Evolutionary conservation across 2,888 invertebrate genomes (phyloP).

Genomic region (Tortricodes alternella): DNA sequence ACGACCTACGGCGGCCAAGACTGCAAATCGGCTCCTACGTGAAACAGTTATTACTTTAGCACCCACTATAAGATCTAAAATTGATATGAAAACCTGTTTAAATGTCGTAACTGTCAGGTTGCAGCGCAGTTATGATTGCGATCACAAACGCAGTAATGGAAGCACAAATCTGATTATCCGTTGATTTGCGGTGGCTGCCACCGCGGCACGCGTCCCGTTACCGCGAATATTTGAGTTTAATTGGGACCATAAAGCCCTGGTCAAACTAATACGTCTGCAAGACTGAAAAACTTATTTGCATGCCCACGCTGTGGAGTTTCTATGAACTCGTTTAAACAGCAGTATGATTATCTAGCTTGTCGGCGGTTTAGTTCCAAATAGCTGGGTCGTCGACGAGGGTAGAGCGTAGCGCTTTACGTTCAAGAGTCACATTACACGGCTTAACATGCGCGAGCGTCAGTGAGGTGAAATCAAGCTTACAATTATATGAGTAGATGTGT

Average conservation of each 20-base stretch:
- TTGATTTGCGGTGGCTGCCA: constrained; percentile 45
- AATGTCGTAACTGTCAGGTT: neutral
- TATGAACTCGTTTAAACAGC: too few species aligned
- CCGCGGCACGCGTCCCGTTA: constrained; percentile 14
- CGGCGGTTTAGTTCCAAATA: too few species aligned
- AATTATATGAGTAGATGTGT: too few species aligned
- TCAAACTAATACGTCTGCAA: neutral
- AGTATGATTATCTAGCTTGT: too few species aligned
- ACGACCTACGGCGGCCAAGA: too few species aligned
- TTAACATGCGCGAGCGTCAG: too few species aligned
- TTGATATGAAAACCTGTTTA: neutral
- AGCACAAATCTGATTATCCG: constrained; percentile 47
- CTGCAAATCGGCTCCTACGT: too few species aligned
- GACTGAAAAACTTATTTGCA: neutral
- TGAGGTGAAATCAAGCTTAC: too few species aligned
- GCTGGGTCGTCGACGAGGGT: too few species aligned
- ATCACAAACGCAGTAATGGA: constrained; percentile 47
- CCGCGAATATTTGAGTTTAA: neutral
- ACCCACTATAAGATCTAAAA: neutral
- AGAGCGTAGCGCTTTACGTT: too few species aligned
- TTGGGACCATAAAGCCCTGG: neutral
- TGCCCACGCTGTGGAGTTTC: too few species aligned
- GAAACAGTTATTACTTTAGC: neutral
- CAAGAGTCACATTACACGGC: too few species aligned
- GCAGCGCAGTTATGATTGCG: constrained; percentile 46